A percentile compares a stretch with the other conserved stretches of the same genome.
Evolutionary conservation across 2,797 vertebrate genomes (phyloP).

Genomic region (Phalloptychus januarius): DNA sequence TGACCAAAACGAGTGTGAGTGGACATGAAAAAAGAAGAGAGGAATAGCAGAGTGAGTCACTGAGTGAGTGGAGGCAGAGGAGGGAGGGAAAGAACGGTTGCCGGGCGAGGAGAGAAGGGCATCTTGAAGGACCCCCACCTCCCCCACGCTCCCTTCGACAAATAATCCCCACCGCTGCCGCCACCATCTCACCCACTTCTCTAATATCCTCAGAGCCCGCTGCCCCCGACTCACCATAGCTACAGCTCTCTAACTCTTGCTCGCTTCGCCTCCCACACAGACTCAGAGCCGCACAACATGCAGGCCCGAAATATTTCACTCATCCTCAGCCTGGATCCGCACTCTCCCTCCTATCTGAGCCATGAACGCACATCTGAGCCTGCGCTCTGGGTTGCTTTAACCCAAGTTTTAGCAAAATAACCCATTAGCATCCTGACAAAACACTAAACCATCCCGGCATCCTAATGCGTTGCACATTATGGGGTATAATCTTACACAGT

Average conservation of each 20-base stretch:
- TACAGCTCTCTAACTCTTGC: conserved; percentile 67
- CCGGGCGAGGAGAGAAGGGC: conserved; percentile 81
- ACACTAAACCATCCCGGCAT: conserved; percentile 1
- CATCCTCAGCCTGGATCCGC: conserved; percentile 57
- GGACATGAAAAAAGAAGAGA: conserved; percentile 57
- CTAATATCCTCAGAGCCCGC: conserved; percentile 74
- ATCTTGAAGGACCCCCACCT: conserved; percentile 78
- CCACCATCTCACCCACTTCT: conserved; percentile 45
- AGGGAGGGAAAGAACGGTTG: conserved; percentile 65
- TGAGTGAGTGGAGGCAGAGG: conserved; percentile 51
- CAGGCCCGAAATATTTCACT: conserved; percentile 75
- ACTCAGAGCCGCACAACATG: conserved; percentile 62
- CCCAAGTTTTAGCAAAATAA: background rate
- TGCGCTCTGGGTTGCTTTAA: background rate
- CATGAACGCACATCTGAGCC: background rate
- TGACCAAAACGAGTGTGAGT: conserved; percentile 52
- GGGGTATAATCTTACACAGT: conserved; percentile 62
- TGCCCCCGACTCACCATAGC: conserved; percentile 79
- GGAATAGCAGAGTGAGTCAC: conserved; percentile 66
- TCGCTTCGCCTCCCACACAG: conserved; percentile 79
- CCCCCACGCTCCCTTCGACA: conserved; percentile 63
- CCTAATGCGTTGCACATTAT: conserved; percentile 36
- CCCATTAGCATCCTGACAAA: background rate
- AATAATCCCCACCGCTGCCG: conserved; percentile 47
- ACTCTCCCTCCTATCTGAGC: background rate